Evolutionary conservation across 2,113 vertebrate species (phyloP).

Genomic region (Erpornis zantholeuca): DNA sequence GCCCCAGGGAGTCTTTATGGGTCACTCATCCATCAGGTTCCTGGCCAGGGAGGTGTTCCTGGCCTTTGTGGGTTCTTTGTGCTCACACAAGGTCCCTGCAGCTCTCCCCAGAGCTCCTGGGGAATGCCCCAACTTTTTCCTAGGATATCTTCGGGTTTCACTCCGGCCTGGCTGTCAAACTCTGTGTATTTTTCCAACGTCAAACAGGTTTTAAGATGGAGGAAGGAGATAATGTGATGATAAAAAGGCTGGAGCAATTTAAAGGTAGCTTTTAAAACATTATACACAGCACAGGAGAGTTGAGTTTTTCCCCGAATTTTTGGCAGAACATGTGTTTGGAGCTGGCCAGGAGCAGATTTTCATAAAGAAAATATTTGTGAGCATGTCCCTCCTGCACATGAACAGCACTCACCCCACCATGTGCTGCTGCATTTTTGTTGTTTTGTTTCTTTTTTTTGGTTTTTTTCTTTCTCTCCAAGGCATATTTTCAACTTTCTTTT

Average conservation of each 20-base stretch:
- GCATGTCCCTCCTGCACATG: not conserved
- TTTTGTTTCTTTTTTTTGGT: not conserved
- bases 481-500: slow-evolving; percentile 74
- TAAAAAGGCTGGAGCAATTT: slow-evolving; percentile 42
- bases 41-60: not conserved
- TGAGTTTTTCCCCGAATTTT: not conserved
- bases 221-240: slow-evolving; percentile 18
- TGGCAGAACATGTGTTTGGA: not conserved
- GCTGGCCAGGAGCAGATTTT: not conserved
- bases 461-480: slow-evolving; percentile 36
- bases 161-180: slow-evolving; percentile 32
- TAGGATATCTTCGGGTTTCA: slow-evolving; percentile 18
- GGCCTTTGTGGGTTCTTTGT: slow-evolving; percentile 9
- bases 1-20: slow-evolving; percentile 16
- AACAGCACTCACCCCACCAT: slow-evolving; percentile 13
- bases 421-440: slow-evolving; percentile 21
- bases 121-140: not conserved
- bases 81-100: not conserved
- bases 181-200: slow-evolving; percentile 60
- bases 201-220: slow-evolving; percentile 55
- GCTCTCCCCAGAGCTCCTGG: not conserved
- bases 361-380: not conserved
- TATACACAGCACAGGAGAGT: not conserved
- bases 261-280: slow-evolving; percentile 6
- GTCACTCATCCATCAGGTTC: slow-evolving; percentile 36